phyloP scores from a whole-genome alignment of 2,888 invertebrate genomes.

The Apoda limacodes region DNA sequence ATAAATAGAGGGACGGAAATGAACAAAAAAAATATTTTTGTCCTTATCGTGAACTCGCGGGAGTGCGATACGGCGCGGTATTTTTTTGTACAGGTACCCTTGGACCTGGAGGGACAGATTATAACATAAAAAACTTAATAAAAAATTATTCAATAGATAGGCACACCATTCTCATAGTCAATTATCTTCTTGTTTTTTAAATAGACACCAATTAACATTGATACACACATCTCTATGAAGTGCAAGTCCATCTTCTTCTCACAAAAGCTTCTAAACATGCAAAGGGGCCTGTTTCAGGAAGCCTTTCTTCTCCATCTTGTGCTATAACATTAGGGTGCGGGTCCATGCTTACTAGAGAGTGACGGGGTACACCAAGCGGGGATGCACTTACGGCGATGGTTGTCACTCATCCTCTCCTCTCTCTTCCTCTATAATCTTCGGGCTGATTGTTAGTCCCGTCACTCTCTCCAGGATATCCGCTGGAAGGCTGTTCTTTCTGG shows the following conservation, averaged over 20 bases:
- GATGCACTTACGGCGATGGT: conserved; percentile 52
- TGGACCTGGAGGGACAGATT: too few relatives aligned
- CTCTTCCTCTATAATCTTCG: conserved; percentile 41
- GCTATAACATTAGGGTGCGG: conserved; percentile 41
- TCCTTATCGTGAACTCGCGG: too few relatives aligned
- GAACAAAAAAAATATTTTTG: too few relatives aligned
- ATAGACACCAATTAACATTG: conserved; percentile 33
- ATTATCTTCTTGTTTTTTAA: too few relatives aligned
- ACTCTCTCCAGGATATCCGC: conserved; percentile 50
- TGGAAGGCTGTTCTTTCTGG: conserved; percentile 60
- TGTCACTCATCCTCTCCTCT: too few relatives aligned
- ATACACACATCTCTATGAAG: conserved; percentile 54
- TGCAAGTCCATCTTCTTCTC: conserved; percentile 52
- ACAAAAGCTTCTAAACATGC: conserved; percentile 66
- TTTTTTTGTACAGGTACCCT: too few relatives aligned
- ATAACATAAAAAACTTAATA: too few relatives aligned
- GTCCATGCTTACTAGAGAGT: conserved; percentile 59
- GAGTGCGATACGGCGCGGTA: too few relatives aligned
- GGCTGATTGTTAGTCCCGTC: conserved; percentile 34
- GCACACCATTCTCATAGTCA: too few relatives aligned
- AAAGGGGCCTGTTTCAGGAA: conserved; percentile 57
- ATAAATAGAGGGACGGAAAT: too few relatives aligned
- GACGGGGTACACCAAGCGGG: conserved; percentile 53
- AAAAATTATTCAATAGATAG: too few relatives aligned
- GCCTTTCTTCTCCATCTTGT: conserved; percentile 44